Evolutionary conservation across 1,140 invertebrate genomes (phyloP).

Genomic region (Mercenaria mercenaria): DNA sequence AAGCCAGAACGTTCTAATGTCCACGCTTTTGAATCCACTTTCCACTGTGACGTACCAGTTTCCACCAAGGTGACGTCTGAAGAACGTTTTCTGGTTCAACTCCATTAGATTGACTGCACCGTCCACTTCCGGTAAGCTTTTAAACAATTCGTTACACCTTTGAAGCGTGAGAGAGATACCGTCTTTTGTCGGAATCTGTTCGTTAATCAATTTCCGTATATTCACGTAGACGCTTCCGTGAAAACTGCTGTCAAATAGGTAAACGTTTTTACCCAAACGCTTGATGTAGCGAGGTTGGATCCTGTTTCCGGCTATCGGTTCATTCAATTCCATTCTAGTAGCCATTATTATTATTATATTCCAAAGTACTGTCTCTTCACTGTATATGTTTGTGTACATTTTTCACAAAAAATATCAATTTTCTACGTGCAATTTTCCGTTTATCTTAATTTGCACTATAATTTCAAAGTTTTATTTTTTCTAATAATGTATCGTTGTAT

Average conservation of each 20-base stretch:
- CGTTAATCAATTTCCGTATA: not conserved
- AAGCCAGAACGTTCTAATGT: not conserved
- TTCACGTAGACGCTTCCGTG: conserved; percentile 1
- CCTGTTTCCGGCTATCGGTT: too few relatives aligned
- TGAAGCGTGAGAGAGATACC: not conserved
- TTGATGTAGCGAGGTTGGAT: conserved; percentile 2
- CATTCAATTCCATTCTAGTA: too few relatives aligned
- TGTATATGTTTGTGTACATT: too few relatives aligned
- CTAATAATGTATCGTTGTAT: too few relatives aligned
- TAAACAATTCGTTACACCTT: conserved; percentile 16
- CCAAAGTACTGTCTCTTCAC: too few relatives aligned
- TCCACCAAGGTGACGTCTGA: conserved; percentile 10
- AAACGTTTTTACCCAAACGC: not conserved
- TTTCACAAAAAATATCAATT: too few relatives aligned
- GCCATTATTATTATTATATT: too few relatives aligned
- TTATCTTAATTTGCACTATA: too few relatives aligned
- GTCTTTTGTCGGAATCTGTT: not conserved
- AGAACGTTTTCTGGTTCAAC: conserved; percentile 20
- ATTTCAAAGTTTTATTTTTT: too few relatives aligned
- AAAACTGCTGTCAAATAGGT: conserved; percentile 6
- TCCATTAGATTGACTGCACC: not conserved
- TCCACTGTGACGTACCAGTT: conserved; percentile 9
- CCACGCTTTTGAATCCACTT: not conserved
- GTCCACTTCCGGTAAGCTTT: not conserved
- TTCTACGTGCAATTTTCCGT: too few relatives aligned